Conservation (phyloP, 2,797 vertebrate genomes). For the Crocodylus rhombifer region DNA sequence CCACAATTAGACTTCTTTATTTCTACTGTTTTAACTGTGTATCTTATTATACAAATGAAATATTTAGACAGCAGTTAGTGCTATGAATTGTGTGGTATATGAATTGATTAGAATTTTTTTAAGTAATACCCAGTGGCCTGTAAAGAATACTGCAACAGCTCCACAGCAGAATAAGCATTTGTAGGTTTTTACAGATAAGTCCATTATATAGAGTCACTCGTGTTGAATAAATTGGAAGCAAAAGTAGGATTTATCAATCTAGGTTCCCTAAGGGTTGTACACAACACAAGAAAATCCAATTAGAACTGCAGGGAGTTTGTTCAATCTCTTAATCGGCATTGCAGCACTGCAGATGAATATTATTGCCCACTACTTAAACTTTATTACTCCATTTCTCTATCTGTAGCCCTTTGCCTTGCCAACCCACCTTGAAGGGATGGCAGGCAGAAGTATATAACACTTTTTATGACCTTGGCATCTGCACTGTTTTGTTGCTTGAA, state of each 20-base stretch:
- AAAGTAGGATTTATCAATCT: constrained; percentile 62
- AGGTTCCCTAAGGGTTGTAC: constrained; percentile 48
- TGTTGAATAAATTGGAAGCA: constrained; percentile 68
- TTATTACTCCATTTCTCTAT: constrained; percentile 79
- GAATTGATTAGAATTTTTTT: constrained; percentile 55
- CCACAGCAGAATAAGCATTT: neutral
- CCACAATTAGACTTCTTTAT: neutral
- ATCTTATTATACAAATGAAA: constrained; percentile 24
- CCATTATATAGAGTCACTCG: constrained; percentile 52
- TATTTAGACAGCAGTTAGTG: constrained; percentile 38
- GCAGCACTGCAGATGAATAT: constrained; percentile 78
- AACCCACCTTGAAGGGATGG: constrained; percentile 76
- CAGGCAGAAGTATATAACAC: constrained; percentile 68
- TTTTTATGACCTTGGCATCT: constrained; percentile 75
- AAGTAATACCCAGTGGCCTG: constrained; percentile 29
- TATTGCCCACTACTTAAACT: constrained; percentile 79
- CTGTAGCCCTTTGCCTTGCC: constrained; percentile 72
- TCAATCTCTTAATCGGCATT: constrained; percentile 78
- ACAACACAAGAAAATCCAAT: constrained; percentile 80
- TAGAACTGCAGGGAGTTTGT: constrained; percentile 76
- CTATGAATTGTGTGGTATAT: neutral
- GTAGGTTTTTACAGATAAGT: constrained; percentile 57
- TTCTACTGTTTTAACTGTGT: neutral
- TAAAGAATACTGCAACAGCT: constrained; percentile 49
- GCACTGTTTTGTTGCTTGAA: constrained; percentile 61